Evolutionary conservation across 2,888 invertebrate species (phyloP), one percentile per base, ranked within the genome.

Genomic region (Pristionchus mayeri): DNA sequence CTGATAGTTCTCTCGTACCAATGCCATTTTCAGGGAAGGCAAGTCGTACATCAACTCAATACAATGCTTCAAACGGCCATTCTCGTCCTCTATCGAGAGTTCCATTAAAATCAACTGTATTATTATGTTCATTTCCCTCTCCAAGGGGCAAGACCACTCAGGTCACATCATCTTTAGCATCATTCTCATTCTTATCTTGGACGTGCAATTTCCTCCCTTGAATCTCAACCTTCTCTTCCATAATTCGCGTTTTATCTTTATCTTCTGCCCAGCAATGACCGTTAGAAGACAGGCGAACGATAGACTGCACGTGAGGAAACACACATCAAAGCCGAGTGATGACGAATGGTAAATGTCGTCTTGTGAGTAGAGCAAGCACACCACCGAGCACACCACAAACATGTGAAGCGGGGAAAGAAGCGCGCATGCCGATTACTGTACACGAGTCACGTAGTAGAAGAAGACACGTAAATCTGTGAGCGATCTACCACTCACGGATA

Each of bases 401-500:
- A 67, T n/a, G 37, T 60, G 60, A 57, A 67, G 67, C 67, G 30
- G 40, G 67, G 30, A 67, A 37, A 27, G 67, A 11, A 67, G 67
- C 3, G 67, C 67, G 67, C 67, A 67, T 67, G 67, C 67, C n/a
- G 67, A 67, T 67, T 67, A 67, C 37, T 67, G 67, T 67, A 67
- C 67, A 67, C 67, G 67, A 67, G 67, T 67, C 67, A 67, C 67
- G 67, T 67, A 67, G 67, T 30, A 67, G 67, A 67, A 67, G 40
- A 67, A 18, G 21, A 21, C 2, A 37, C 1, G 18, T 37, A 4
- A 37, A 3, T 60, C 60, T 30, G 60, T 30, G 16, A 60, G 30
- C 30, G 60, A 30, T 30, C 60, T 60, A 60, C 60, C 30, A 60
- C 60, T 30, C 60, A 60, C 27, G 24, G 60, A 60, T 24, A 60